Evolutionary conservation across 2,888 invertebrate genomes (phyloP), one percentile per base, ranked within the genome.

Genomic region (Eupithecia subfuscata): DNA sequence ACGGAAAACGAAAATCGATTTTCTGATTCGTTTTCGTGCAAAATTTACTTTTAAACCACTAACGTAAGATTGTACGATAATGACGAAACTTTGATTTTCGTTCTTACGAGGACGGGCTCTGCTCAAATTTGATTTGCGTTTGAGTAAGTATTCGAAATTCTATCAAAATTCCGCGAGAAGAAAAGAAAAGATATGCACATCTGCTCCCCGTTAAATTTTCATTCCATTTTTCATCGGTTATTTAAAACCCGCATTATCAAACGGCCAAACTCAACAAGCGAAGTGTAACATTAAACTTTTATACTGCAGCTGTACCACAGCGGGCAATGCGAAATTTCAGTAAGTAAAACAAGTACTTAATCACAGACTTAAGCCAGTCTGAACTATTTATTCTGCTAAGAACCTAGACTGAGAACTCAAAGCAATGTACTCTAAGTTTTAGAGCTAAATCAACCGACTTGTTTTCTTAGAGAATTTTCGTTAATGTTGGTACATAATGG

Each of bases 291-390:
- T 56, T 56, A 56, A 56, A 22, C 34, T 34, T 65, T 65, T 65
- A 34, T 37, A 65, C 18, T 65, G 37, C 65, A 65, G 65, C 34
- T 65, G 37, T n/a, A 65, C 34, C 34, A 65, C 18, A 16, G 11
- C 37, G 56, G 9, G 48, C 72, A 70, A 76, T 68, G 40, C 69
- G 52, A 63, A 71, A 64, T 71, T 69, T 69, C 52, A 40, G 74
- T 71, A 74, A 74, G 76, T 76, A 76, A 74, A 76, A 76, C 69
- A 43, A 64, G 71, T 65, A 76, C 71, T 76, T 71, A 76, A 76
- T 76, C 76, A 76, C 69, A 74, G 71, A 74, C 76, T 73, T 76
- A 76, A 76, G 71, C 74, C 63, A 71, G 69, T 56, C 72, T 72
- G 69, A 43, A 74, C 69, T 71, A 76, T 74, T 76, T 71, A 74